A percentile compares a stretch with the other conserved stretches of the same genome.
These are phyloP conservation scores for Gonatopus flavifemur DNA, from an alignment of 1,140 invertebrate genomes.

Conservation along the genomic window DNA sequence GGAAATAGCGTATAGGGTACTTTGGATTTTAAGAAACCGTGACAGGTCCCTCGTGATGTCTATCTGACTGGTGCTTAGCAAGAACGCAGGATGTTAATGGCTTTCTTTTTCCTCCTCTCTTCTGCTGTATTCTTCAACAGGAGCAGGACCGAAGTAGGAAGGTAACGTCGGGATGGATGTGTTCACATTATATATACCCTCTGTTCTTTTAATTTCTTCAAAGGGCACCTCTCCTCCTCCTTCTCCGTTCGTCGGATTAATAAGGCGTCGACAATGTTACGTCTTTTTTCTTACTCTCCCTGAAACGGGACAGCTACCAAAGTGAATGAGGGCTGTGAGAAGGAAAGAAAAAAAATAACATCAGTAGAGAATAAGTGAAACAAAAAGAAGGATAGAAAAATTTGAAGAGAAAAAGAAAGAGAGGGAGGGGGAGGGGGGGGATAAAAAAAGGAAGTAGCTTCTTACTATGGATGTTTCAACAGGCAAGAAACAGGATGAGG, in stretches of 20 bases:
- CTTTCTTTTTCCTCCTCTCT: constrained; percentile 28
- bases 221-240: constrained; percentile 33
- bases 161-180: constrained; percentile 47
- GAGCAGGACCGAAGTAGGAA: constrained; percentile 24
- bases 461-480: too few relatives aligned
- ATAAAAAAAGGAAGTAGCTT: too few relatives aligned
- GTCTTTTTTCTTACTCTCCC: constrained; percentile 46
- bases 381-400: constrained; percentile 23
- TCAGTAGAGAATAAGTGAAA: constrained; percentile 30
- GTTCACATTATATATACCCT: constrained; percentile 57
- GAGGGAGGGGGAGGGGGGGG: too few relatives aligned
- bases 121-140: constrained; percentile 3
- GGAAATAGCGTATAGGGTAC: constrained; percentile 33
- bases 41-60: constrained; percentile 56
- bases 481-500: constrained; percentile 29
- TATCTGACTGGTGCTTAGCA: constrained; percentile 51
- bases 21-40: constrained; percentile 52
- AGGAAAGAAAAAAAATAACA: background rate
- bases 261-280: constrained; percentile 56
- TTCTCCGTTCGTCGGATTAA: constrained; percentile 49
- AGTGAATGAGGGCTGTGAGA: constrained; percentile 44
- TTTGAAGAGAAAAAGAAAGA: too few relatives aligned
- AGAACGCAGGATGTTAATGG: constrained; percentile 48
- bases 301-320: constrained; percentile 42
- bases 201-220: constrained; percentile 60